Base-by-base conservation (phyloP, 1,140 invertebrate genomes). In the Himalopsyche phryganea region DNA sequence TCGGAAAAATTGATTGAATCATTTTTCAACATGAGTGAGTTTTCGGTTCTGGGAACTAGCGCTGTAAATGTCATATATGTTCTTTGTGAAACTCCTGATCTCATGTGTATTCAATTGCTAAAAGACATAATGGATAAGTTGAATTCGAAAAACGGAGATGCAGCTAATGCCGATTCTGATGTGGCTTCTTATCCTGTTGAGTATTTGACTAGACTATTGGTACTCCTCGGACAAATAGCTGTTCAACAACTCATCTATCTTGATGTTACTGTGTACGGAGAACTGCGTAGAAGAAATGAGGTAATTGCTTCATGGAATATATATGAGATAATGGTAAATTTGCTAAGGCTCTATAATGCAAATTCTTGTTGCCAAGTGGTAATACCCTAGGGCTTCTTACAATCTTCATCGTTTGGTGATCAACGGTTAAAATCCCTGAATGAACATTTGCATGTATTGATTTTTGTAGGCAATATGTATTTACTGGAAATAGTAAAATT, bases 231-330 rank as follows among this genome's bases (percentile, higher is more conserved):
- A 15, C 87, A 90, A 46, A 75, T 89, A 48, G 87, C 86, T 4
- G 73, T 91, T 19, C 81, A 85, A 61, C 84, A 92, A 67, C 81
- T 92, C 66, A 84, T 90, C 13, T 84, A 91, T 70, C 74, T 94
- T 17, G 91, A 95, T 66, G 83, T 85, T 9, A 79, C 79, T 62
- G 80, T 93, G 9, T 89, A 91, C 55, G 86, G 84, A 36, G 76
- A 78, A 61, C 61, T 78, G 0, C 65, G 76, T 20, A 71, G 75
- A 60, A 60, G 76, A 11, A 78, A 78, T 63, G 73, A 78, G 71
- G 75, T 77, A 53, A 49, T 28, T 46, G 28, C 14, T 9, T 42
- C n/a, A n/a, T 35, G 6, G 6, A 35, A 35, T 35, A n/a, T 35
- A 42, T 42, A 6, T 42, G 15, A 9, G 9, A 42, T 9, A 6